phyloP scores from a whole-genome alignment of 2,113 vertebrate species.

The Ameiurus melas region DNA sequence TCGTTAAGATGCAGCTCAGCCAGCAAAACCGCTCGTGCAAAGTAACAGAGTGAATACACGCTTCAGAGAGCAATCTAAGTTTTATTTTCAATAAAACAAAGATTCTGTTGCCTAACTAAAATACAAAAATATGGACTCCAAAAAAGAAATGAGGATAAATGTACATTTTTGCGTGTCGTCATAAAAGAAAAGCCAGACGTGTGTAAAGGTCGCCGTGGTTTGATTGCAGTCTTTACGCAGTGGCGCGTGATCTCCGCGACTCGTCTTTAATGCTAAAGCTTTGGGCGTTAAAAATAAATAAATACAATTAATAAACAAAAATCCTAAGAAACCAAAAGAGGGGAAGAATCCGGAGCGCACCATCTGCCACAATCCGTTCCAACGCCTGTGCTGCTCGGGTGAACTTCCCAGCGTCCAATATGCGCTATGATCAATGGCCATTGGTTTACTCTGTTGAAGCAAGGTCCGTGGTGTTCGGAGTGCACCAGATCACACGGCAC shows the following conservation, averaged over 20 bases:
- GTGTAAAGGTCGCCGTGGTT: not conserved
- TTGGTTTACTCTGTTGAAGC: not conserved
- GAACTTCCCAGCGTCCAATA: conserved; percentile 56
- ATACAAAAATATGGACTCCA: conserved; percentile 80
- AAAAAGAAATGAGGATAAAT: conserved; percentile 67
- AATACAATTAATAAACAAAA: not conserved
- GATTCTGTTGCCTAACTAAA: conserved; percentile 71
- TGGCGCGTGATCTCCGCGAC: conserved; percentile 33
- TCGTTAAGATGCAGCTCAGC: conserved; percentile 24
- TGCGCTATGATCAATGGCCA: not conserved
- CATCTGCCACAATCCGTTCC: conserved; percentile 62
- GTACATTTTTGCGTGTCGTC: conserved; percentile 43
- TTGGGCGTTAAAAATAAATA: not conserved
- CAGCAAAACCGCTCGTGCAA: conserved; percentile 25
- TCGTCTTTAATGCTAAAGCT: conserved; percentile 17
- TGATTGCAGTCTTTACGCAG: conserved; percentile 38
- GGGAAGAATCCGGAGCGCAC: conserved; percentile 48
- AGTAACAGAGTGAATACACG: conserved; percentile 57
- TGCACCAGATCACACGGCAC: conserved; percentile 55
- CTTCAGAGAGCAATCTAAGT: conserved; percentile 75
- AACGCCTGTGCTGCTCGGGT: conserved; percentile 53
- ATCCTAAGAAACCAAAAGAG: not conserved
- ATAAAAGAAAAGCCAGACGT: conserved; percentile 39
- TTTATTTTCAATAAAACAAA: conserved; percentile 74
- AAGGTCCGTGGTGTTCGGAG: conserved; percentile 61